Base-by-base conservation (phyloP, 2,888 invertebrate genomes). In the Oligia fasciuncula region DNA sequence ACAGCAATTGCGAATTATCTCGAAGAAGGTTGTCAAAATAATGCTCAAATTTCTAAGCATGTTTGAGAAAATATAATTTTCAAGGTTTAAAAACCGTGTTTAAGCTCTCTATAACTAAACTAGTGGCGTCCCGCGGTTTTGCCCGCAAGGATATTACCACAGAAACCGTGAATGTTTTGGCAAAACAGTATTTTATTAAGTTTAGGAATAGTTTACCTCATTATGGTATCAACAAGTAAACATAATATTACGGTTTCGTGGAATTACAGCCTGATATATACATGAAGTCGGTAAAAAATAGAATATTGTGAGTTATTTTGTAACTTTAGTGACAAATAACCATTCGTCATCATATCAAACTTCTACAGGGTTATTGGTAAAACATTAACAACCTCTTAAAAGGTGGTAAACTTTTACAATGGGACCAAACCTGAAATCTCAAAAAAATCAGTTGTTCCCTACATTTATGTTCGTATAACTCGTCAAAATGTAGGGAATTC, bases 291-390 rank as follows among this genome's bases (percentile, higher is more conserved):
- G 29, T 29, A 29, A 29, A 35, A 9, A 35, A 54, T 54, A 49
- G 13, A 49, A 35, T 23, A 23, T 23, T 19, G 19, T 2, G 19
- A 74, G 13, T 60, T 74, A 1, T n/a, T 49, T 9, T 75, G 9
- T 8, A 57, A 40, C 4, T 75, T 75, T 29, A 35, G 19, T 40
- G 35, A 43, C 13, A 62, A 14, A 4, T 13, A 14, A 54, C n/a
- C 17, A 71, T 72, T 71, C 71, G 68, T 66, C 17, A 74, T 57
- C 29, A 68, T 68, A 49, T 72, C 54, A 68, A 54, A 75, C 69
- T 46, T 49, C 13, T 49, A 46, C 14, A 19, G 35, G 35, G 35
- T 35, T 35, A 35, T 35, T 35, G 35, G 35, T 35, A 35, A 35
- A 35, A 35, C 35, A 35, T 35, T 35, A 35, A 35, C 35, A 35